Conservation (phyloP, 2,888 invertebrate genomes). For the Cynaeus angustus region DNA sequence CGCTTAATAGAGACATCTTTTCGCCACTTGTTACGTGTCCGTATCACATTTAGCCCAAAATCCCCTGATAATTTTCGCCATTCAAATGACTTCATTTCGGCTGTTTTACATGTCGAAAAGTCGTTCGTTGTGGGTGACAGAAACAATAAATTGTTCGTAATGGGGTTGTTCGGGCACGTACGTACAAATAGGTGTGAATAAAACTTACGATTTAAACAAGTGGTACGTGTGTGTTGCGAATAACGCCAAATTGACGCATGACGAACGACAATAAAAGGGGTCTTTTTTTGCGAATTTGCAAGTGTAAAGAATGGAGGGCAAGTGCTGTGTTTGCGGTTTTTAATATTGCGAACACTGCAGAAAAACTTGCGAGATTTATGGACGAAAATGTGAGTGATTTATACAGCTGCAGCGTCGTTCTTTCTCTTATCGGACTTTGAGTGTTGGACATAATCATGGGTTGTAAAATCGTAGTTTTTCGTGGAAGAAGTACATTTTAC, state of each 20-base stretch:
- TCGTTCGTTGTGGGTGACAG: background rate
- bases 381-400: no score
- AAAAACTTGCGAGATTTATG: no score
- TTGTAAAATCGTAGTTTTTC: no score
- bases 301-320: background rate
- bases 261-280: background rate
- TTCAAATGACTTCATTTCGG: constrained; percentile 16
- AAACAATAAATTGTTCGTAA: constrained; percentile 17
- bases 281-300: constrained; percentile 14
- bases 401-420: no score
- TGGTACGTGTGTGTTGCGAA: constrained; percentile 16
- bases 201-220: constrained; percentile 18
- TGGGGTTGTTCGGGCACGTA: constrained; percentile 11
- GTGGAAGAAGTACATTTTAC: no score
- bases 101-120: constrained; percentile 7
- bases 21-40: background rate
- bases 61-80: constrained; percentile 4
- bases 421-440: no score
- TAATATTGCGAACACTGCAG: no score
- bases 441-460: no score
- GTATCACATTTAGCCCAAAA: background rate
- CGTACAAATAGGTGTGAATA: constrained; percentile 32
- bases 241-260: constrained; percentile 18
- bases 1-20: background rate
- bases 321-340: no score